Evolutionary conservation across 2,888 invertebrate species (phyloP), one percentile per base, ranked within the genome.

Genomic region (Ischnus inquisitorius): DNA sequence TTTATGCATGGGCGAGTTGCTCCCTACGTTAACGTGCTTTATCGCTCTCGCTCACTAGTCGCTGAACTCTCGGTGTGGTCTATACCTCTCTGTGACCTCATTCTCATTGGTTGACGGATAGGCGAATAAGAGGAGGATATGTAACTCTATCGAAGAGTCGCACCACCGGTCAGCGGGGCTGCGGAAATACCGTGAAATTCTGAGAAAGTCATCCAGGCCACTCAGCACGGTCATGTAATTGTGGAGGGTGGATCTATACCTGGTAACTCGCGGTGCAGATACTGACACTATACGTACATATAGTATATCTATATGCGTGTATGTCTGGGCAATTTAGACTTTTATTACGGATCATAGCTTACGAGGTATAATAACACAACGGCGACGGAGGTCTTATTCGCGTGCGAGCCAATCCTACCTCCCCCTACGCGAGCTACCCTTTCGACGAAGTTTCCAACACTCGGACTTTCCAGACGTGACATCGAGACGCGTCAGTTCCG

Each of bases 151-250:
- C 64, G 22, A 84, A 46, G 80, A 54, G 72, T 34, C 22, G 60
- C 43, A 19, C 10, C 39, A 46, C 43, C 34, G 71, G 28, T 68
- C 19, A 43, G 43, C 46, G 41, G 41, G 62, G 46, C 72, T 57
- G 19, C 16, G 46, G 65, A 46, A 64, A 62, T 76, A 79, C 57
- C 62, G 48, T 54, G 14, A 69, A 51, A 84, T 84, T 84, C 81
- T 39, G 77, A 77, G 77, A 84, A 48, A 77, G 74, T 68, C 51
- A 81, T 74, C 68, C 46, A 81, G 81, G 83, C 68, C 81, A 72
- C 41, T 62, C 19, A 54, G 14, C 68, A 14, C 5, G 14, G 60
- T 60, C 25, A 60, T 12, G 28, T 60, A 60, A 51, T 60, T 28
- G n/a, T 12, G 6, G 12, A 25, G 28, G 22, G 22, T 22, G 14